Evolutionary conservation across 2,888 invertebrate species (phyloP).

Genomic region (Epsilonema sp.): DNA sequence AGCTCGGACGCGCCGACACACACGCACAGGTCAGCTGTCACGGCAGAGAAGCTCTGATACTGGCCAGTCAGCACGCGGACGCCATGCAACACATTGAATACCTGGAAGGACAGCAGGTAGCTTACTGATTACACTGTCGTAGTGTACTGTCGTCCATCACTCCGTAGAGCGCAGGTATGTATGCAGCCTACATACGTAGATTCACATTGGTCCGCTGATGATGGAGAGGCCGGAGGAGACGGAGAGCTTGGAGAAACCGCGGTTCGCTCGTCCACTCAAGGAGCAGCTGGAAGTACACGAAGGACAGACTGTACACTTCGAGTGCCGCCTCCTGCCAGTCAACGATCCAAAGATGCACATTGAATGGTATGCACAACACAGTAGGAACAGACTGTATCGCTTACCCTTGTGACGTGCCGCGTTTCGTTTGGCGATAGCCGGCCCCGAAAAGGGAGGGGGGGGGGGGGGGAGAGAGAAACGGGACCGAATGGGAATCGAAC

Average conservation of each 20-base stretch:
- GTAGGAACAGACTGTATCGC: too few relatives aligned
- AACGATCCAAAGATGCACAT: conserved; percentile 77
- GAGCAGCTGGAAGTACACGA: conserved; percentile 41
- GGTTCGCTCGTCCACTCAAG: conserved; percentile 18
- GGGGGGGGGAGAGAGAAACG: too few relatives aligned
- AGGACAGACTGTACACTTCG: conserved; percentile 83
- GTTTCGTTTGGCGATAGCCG: too few relatives aligned
- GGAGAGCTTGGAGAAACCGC: conserved; percentile 21
- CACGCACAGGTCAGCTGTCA: conserved; percentile 5
- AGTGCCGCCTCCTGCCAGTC: conserved; percentile 86
- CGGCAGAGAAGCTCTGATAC: conserved; percentile 28
- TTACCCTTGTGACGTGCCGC: too few relatives aligned
- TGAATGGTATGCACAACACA: too few relatives aligned
- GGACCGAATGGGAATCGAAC: too few relatives aligned
- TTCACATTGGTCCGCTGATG: conserved; percentile 25
- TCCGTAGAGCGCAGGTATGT: too few relatives aligned
- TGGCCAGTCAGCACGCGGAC: conserved; percentile 68
- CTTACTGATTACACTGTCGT: not conserved
- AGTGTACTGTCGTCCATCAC: too few relatives aligned
- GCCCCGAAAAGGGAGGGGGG: too few relatives aligned
- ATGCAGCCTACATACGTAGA: too few relatives aligned
- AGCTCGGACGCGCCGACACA: conserved; percentile 15
- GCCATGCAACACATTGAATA: conserved; percentile 71
- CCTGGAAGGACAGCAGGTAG: conserved; percentile 46
- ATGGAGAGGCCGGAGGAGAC: conserved; percentile 25